Base-by-base conservation (phyloP, 2,113 vertebrate species). In the Phoenicopterus ruber region DNA sequence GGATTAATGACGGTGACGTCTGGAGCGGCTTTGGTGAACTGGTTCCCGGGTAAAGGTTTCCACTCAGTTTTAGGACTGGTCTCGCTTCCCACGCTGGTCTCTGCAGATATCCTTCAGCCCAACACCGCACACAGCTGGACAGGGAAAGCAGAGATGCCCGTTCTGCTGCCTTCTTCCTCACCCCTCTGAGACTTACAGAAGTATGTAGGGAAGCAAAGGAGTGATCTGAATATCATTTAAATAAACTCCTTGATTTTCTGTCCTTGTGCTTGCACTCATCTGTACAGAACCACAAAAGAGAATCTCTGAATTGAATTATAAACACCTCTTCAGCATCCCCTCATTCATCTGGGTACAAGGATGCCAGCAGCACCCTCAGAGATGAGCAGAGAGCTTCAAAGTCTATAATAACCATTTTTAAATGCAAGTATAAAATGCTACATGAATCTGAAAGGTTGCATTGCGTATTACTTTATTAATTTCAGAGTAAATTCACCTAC, bases 11-110 rank as follows among this genome's bases (percentile, higher is more conserved):
- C 0, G 3, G 17, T 12, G 16, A 32, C 38, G 19, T 20, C 13
- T 71, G 63, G 17, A 87, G 19, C 13, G 28, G 38, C 28, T 67
- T 15, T 62, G 34, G 8, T 58, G 57, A 20, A 4, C n/a, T 25
- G 2, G 4, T 3, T 62, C 11, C 7, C 2, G 1, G 10, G 8
- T 2, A 58, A 34, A 73, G 16, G 1, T 7, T 17, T 71, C 4
- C 9, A 2, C 17, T 22, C 28, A 17, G 3, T 25, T 83, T 57
- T 32, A 78, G 49, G 17, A 22, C 10, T 25, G 11, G 7, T 71
- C 9, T 57, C 3, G 2, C 8, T 63, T 67, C 5, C 7, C 13
- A 42, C 10, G 4, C 21, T 49, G 6, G 4, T 28, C 11, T 82
- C 26, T 61, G 22, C 18, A 86, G 40, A 18, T 32, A 8, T 16